Percentiles rank a stretch among this genome's conserved stretches.
Evolutionary conservation across 2,888 invertebrate species (phyloP).

Genomic region (Eustalomyia histrio): DNA sequence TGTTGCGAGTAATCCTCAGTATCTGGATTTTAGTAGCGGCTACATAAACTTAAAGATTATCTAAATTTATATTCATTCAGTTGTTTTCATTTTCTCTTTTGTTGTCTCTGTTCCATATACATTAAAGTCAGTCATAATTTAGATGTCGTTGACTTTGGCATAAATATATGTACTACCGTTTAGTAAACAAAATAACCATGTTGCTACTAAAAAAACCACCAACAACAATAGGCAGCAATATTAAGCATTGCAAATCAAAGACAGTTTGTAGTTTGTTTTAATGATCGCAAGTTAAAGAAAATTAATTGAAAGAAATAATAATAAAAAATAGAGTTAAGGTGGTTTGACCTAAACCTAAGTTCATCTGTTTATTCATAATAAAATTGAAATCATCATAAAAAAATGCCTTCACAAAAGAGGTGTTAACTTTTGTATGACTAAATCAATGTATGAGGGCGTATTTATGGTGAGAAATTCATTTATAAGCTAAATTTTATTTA

Average conservation of each 20-base stretch:
- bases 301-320: not conserved
- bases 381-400: not conserved
- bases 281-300: not conserved
- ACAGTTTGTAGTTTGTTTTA: not conserved
- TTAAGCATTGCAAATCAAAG: not conserved
- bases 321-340: not conserved
- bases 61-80: too few relatives aligned
- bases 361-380: not conserved
- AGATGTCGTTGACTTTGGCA: not conserved
- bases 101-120: not conserved
- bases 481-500: not conserved
- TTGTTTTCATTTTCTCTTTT: too few relatives aligned
- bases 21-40: too few relatives aligned
- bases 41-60: too few relatives aligned
- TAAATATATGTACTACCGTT: not conserved
- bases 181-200: not conserved
- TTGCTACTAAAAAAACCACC: not conserved
- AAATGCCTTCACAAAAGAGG: not conserved
- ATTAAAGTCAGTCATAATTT: not conserved
- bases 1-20: too few relatives aligned
- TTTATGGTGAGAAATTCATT: conserved; percentile 41
- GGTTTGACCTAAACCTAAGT: not conserved
- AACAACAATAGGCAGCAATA: not conserved
- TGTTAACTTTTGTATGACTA: conserved; percentile 1
- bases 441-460: conserved; percentile 49